Evolutionary conservation across 2,888 invertebrate genomes (phyloP), one percentile per base, ranked within the genome.

Genomic region (Electrophaes corylata): DNA sequence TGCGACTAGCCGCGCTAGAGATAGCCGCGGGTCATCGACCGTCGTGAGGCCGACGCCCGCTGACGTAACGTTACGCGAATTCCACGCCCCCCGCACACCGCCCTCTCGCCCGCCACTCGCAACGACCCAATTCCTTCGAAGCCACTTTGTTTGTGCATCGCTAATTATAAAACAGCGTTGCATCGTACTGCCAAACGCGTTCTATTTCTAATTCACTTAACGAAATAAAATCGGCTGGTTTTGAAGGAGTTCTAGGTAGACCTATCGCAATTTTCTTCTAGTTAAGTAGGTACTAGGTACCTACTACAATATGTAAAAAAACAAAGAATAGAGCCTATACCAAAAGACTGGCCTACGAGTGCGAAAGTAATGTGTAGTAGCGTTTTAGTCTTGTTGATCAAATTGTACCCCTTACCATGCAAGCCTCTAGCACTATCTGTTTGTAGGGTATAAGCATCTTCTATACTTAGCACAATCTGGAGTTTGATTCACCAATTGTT

Each of bases 1-100:
- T 83, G 84, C 83, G 86, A 72, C 78, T 66, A 77, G 80, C 76
- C 71, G 72, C 73, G 78, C 86, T 88, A 89, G 88, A 89, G 88
- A 89, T 88, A 88, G 88, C 84, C 79, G 81, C 81, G 76, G 91
- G 91, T 91, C 89, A 83, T 80, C 80, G 90, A 86, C 90, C 91
- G 88, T 66, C 72, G 83, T 82, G 87, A 84, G 91, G 91, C 85
- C 89, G 86, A 84, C 82, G 90, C 77, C 86, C 91, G 86, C 89
- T 91, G 91, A 91, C 91, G 91, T 91, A 91, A 91, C 85, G 83
- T 89, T 88, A 89, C 86, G 91, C 90, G 89, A 88, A 90, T 89
- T 88, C 88, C 88, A 77, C 81, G 77, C 76, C 68, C 73, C 73
- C 78, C 73, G 71, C 69, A 66, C 73, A 50, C 76, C 68, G 64